phyloP scores from a whole-genome alignment of 2,888 invertebrate genomes.

The Melanotus villosus region DNA sequence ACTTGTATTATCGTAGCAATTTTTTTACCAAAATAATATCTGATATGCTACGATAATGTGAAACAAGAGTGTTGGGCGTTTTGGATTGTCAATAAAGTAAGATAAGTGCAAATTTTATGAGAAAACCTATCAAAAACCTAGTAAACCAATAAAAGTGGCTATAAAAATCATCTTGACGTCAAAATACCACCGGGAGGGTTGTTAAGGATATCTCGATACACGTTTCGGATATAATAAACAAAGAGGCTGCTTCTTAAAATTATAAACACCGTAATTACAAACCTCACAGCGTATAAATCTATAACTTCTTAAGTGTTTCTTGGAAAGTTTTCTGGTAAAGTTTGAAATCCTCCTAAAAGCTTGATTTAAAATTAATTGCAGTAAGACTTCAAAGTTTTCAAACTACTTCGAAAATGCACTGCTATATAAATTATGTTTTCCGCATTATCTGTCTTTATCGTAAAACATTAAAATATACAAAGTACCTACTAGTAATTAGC shows the following conservation, averaged over 20 bases:
- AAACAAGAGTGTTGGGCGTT: too few species aligned
- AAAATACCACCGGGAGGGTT: conserved; percentile 2
- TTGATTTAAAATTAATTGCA: neutral
- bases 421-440: neutral
- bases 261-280: neutral
- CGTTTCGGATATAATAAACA: neutral
- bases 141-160: conserved; percentile 15
- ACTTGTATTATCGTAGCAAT: too few species aligned
- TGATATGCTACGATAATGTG: too few species aligned
- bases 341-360: neutral
- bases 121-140: conserved; percentile 13
- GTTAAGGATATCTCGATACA: neutral
- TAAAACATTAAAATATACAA: too few species aligned
- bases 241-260: neutral
- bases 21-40: too few species aligned
- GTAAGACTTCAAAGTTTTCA: neutral
- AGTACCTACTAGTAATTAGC: too few species aligned
- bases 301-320: neutral
- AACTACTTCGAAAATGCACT: neutral
- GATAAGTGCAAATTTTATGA: conserved; percentile 19
- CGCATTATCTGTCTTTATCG: neutral
- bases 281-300: neutral
- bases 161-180: conserved; percentile 12
- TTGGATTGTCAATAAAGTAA: conserved; percentile 9
- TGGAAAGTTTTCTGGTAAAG: neutral